Evolutionary conservation across 2,888 invertebrate species (phyloP).

Genomic region (Caenorhabditis sp.): DNA sequence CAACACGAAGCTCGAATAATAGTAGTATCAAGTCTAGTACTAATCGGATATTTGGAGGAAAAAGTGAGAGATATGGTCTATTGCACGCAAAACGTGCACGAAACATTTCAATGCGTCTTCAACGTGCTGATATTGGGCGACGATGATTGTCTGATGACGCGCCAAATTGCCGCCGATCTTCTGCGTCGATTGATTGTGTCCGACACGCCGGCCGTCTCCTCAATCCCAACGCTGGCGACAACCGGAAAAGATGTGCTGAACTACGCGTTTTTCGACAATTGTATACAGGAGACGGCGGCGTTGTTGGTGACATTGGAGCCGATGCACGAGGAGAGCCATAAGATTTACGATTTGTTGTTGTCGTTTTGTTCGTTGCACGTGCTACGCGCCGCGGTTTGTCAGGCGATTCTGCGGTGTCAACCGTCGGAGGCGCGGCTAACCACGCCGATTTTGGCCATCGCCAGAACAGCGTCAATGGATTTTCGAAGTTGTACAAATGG

Average conservation of each 20-base stretch:
- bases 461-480: slow-evolving; percentile 66
- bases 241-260: slow-evolving; percentile 60
- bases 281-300: slow-evolving; percentile 56
- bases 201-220: not conserved
- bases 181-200: slow-evolving; percentile 70
- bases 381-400: slow-evolving; percentile 59
- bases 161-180: slow-evolving; percentile 72
- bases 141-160: slow-evolving; percentile 69
- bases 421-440: slow-evolving; percentile 44
- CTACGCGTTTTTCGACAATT: slow-evolving; percentile 57
- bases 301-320: slow-evolving; percentile 57
- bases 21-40: slow-evolving; percentile 62
- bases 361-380: slow-evolving; percentile 70
- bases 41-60: slow-evolving; percentile 63
- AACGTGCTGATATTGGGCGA: slow-evolving; percentile 71
- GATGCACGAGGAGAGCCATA: slow-evolving; percentile 58
- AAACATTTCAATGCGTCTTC: slow-evolving; percentile 73
- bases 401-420: slow-evolving; percentile 43
- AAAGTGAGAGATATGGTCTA: slow-evolving; percentile 60
- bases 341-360: slow-evolving; percentile 72
- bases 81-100: slow-evolving; percentile 70
- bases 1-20: slow-evolving; percentile 58
- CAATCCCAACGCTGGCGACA: slow-evolving; percentile 48
- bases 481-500: slow-evolving; percentile 58
- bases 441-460: slow-evolving; percentile 42